Percentiles rank a stretch among this genome's conserved stretches.
Evolutionary conservation across 2,888 invertebrate genomes (phyloP).

Genomic region (Drosophila suboccidentalis): DNA sequence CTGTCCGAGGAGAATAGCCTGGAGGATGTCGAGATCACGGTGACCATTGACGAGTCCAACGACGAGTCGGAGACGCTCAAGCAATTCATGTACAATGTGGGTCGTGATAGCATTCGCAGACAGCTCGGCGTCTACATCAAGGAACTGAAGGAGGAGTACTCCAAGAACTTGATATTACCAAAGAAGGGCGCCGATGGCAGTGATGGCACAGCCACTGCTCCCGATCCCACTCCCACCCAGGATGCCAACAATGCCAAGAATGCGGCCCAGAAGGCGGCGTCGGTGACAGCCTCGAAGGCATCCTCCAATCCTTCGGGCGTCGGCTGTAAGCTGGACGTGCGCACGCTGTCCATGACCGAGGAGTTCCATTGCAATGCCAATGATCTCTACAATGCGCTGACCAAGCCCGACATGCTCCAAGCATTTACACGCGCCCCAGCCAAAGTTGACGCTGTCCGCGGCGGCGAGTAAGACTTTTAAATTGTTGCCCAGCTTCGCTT

Average conservation of each 20-base stretch:
- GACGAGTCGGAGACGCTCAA: conserved; percentile 92
- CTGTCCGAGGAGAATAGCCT: conserved; percentile 98
- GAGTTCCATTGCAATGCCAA: conserved; percentile 91
- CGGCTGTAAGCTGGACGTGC: conserved; percentile 82
- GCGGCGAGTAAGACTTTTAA: conserved; percentile 88
- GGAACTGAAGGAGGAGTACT: conserved; percentile 95
- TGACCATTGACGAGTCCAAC: conserved; percentile 91
- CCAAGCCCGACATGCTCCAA: conserved; percentile 94
- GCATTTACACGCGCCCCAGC: conserved; percentile 95
- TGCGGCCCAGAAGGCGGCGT: conserved; percentile 46
- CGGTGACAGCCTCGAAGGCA: conserved; percentile 11
- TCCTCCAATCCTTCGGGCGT: conserved; percentile 25
- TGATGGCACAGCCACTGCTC: background rate
- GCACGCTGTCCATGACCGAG: conserved; percentile 87
- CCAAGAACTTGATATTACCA: conserved; percentile 97
- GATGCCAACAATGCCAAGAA: conserved; percentile 57
- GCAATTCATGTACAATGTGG: conserved; percentile 92
- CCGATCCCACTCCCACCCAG: conserved; percentile 27
- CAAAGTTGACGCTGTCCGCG: conserved; percentile 92
- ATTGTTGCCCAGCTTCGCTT: background rate
- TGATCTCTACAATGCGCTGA: conserved; percentile 95
- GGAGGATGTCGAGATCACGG: conserved; percentile 95
- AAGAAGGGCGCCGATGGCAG: conserved; percentile 89
- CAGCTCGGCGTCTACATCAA: conserved; percentile 92
- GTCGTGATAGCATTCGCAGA: conserved; percentile 90